Evolutionary conservation across 35 echinoderm and acorn worm species (phyloP), one percentile per base, ranked within the genome.

Genomic region (Acanthaster planci): DNA sequence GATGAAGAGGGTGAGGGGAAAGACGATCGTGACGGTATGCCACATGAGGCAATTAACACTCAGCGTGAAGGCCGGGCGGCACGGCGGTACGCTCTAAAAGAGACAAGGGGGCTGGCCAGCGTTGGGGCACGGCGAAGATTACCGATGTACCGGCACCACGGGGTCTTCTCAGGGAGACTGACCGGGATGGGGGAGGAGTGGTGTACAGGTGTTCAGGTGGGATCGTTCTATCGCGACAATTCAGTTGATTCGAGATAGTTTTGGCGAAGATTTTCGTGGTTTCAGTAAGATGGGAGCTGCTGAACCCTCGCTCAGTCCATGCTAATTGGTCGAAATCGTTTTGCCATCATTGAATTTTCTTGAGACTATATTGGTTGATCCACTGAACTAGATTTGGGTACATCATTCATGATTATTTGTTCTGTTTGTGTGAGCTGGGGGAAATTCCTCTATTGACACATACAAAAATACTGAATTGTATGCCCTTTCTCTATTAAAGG

Each of bases 21-120:
- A 72, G 14, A 14, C 14, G 23, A 1, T 19, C 64, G 64, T 72
- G 64, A 72, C 64, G 64, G 64, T 72, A 72, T 72, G 64, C 64
- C 22, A 72, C 64, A 72, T 26, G 26, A 9, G 30, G 64, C 26
- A 72, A 72, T 72, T 72, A 72, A 72, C 64, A 29, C 64, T 12
- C 64, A 15, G 60, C 60, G 14, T 35, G 60, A 26, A 9, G 23
- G 60, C 60, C 29, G 60, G 34, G 60, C 60, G 60, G 60, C 60
- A 35, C 60, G 23, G 23, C 23, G 23, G 23, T 34, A 67, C 3
- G 10, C 1, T 8, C 12, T 8, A 9, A 31, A 72, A 67, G 60
- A 23, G 64, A 26, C 64, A 2, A 2, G 64, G 34, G 19, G 14
- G 26, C 1, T 19, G 34, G 64, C 64, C 12, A 12, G 42, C 42